phyloP scores from a whole-genome alignment of 2,113 vertebrate genomes.

The Columbina picui region DNA sequence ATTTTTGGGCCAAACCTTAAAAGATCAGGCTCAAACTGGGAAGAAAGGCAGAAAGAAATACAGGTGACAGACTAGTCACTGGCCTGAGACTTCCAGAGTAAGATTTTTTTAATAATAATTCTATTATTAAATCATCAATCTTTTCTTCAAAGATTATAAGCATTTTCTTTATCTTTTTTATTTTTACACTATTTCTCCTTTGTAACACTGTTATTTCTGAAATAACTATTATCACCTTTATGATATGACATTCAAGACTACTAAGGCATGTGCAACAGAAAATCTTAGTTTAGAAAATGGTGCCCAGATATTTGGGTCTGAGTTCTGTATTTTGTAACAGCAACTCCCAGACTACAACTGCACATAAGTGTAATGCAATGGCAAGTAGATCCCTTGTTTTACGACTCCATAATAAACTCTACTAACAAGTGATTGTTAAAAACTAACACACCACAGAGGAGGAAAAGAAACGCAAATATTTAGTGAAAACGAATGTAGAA shows the following conservation, averaged over 20 bases:
- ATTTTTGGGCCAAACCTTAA: not conserved
- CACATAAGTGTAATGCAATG: fast-evolving
- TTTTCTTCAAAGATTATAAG: not conserved
- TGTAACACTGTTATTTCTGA: not conserved
- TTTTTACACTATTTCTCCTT: not conserved
- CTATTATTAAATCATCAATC: not conserved
- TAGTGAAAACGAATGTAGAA: not conserved
- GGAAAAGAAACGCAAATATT: not conserved
- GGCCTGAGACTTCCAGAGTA: not conserved
- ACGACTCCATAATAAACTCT: not conserved
- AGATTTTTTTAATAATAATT: not conserved
- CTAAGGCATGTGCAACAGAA: fast-evolving
- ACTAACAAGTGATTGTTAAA: not conserved
- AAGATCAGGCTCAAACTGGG: not conserved
- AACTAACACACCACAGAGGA: not conserved
- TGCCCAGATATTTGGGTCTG: not conserved
- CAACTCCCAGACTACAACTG: not conserved
- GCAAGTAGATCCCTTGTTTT: not conserved
- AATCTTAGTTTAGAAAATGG: not conserved
- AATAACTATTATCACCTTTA: not conserved
- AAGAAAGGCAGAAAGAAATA: not conserved
- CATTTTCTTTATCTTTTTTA: not conserved
- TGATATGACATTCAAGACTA: not conserved
- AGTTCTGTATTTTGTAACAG: not conserved
- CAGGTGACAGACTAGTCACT: not conserved